These are phyloP conservation scores for Chrysina gloriosa DNA, from an alignment of 2,888 invertebrate genomes.

Conservation along the genomic window DNA sequence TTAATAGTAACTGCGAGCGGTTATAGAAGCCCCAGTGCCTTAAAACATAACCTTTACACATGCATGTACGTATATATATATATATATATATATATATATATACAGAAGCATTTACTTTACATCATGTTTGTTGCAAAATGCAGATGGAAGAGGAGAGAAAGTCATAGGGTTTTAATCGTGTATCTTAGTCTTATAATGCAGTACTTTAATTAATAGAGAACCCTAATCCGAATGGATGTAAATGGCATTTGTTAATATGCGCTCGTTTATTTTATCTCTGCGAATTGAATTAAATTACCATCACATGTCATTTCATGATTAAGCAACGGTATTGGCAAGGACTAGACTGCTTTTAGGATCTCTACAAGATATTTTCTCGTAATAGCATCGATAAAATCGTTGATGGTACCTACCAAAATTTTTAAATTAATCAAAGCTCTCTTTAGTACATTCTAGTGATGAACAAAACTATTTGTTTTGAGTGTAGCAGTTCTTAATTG, in stretches of 20 bases:
- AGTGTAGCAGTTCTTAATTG: no score
- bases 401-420: no score
- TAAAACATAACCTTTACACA: constrained; percentile 19
- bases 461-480: no score
- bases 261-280: constrained; percentile 49
- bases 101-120: neutral
- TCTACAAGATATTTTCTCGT: neutral
- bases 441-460: no score
- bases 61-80: neutral
- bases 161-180: constrained; percentile 52
- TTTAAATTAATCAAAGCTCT: no score
- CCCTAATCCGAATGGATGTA: constrained; percentile 54
- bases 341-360: neutral
- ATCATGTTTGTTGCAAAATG: constrained; percentile 10
- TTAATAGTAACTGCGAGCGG: constrained; percentile 59
- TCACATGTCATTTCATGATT: constrained; percentile 19
- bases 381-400: neutral
- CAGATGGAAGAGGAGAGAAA: constrained; percentile 26
- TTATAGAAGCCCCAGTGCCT: constrained; percentile 52
- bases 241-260: constrained; percentile 53
- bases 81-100: neutral
- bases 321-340: neutral
- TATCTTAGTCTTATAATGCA: constrained; percentile 56
- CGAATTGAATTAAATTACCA: constrained; percentile 40
- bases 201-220: constrained; percentile 54